Evolutionary conservation across 1,140 invertebrate species (phyloP), one percentile per base, ranked within the genome.

Genomic region (Drosophila orosa): DNA sequence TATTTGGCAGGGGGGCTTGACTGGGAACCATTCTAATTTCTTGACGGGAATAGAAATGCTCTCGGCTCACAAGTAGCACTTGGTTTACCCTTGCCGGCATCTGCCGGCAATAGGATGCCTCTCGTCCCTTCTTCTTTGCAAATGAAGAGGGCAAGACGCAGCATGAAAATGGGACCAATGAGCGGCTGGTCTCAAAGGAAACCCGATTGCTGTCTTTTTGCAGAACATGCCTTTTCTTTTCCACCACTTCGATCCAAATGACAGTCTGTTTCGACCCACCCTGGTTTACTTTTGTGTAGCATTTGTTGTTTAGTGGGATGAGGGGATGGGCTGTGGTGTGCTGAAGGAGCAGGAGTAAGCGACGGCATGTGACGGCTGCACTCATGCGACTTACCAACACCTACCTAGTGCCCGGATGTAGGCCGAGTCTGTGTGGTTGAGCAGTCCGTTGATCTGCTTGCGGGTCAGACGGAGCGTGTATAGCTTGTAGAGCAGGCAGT

Each of bases 351-450:
- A 87, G 78, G 79, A 89, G 83, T 84, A 86, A 86, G 83, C 83
- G 74, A 83, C 80, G 80, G 74, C 67, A 69, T 78, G 48, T 63
- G 75, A 80, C 80, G 80, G 80, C 76, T 83, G 72, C 79, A 92
- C 92, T 93, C 93, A 96, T 95, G 95, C 95, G 90, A 98, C 96
- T 91, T 97, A 98, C 97, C 98, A 98, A 97, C 98, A 98, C 93
- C 98, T 98, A 92, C 98, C 99, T 76, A 99, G 94, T 63, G 97
- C 98, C 93, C 99, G 94, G 85, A 99, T 99, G 93, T 98, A 99
- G 37, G 98, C 97, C 12, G 99, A 99, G 94, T 99, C 98, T 58
- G 95, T 94, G 93, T 99, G 98, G 87, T 97, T 98, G 74, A 99
- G 95, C 42, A 99, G 94, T 48, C 98, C 98, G 92, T 97, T 98